Conservation (phyloP, 2,888 invertebrate species). For the Maniola hyperantus region DNA sequence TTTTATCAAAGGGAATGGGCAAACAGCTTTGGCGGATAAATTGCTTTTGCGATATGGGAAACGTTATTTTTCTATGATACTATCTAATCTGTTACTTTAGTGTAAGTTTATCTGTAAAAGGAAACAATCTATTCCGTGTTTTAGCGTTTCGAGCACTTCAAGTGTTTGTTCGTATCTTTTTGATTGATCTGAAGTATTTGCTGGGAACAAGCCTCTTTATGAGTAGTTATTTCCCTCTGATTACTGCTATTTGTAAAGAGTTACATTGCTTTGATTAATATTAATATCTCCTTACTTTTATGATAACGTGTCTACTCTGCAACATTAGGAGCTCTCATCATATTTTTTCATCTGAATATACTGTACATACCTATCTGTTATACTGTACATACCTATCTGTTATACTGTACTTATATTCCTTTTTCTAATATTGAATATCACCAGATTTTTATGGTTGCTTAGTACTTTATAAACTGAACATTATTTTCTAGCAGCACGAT, state of each 20-base stretch:
- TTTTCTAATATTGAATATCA: neutral
- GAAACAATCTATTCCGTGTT: constrained; percentile 24
- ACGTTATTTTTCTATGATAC: constrained; percentile 39
- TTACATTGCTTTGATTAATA: neutral
- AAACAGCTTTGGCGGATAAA: constrained; percentile 43
- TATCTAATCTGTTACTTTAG: constrained; percentile 43
- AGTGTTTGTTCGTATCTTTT: constrained; percentile 18
- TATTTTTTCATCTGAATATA: too few species aligned
- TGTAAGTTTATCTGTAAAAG: constrained; percentile 24
- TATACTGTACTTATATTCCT: neutral
- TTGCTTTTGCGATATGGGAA: constrained; percentile 38
- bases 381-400: too few species aligned
- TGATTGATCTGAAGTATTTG: constrained; percentile 21
- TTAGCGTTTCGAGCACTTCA: constrained; percentile 22
- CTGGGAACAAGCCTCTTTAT: constrained; percentile 8
- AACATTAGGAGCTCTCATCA: neutral
- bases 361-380: too few species aligned
- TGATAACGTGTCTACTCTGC: neutral
- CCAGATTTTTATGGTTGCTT: neutral
- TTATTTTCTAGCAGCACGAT: too few species aligned
- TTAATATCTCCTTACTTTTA: neutral
- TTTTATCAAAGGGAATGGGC: constrained; percentile 47
- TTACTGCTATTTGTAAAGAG: neutral
- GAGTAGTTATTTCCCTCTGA: neutral
- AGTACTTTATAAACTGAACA: neutral